Evolutionary conservation across 2,113 vertebrate genomes (phyloP), one percentile per base, ranked within the genome.

Genomic region (Elephantulus edwardii): DNA sequence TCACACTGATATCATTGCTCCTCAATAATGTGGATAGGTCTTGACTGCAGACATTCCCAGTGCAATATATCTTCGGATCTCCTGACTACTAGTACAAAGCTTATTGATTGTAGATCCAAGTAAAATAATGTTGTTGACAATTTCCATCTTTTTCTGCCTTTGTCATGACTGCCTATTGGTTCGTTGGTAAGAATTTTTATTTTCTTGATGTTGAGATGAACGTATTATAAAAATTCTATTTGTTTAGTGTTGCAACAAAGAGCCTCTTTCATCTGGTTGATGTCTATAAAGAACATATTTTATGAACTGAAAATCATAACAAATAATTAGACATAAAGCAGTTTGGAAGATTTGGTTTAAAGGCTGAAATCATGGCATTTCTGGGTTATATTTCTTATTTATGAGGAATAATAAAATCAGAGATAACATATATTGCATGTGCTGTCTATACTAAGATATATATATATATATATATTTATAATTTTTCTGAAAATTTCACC

Each of bases 311-410:
- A 89, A 83, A 64, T 46, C 33, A 42, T 26, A n/a, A 26, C 17
- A 9, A 5, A 12, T 50, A 12, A 46, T 40, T 12, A 91, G 24
- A n/a, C 1, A 80, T 54, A 50, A 40, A 44, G 33, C 46, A 85
- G 10, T 42, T 77, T 66, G 56, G 38, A 64, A 86, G 56, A 77
- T 30, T 28, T 33, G 20, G 12, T 58, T 84, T 86, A 75, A 74
- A 70, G 38, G 44, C 16, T 11, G 20, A 78, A 48, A 33, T 66
- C 60, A n/a, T 82, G 10, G 66, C 20, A 35, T 90, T 89, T 78
- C 77, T 83, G 38, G 44, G 50, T n/a, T n/a, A n/a, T n/a, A n/a
- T 89, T 93, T 50, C 22, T 89, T 80, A 22, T 76, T 87, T 52
- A 28, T 84, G 13, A 35, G 19, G 8, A n/a, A 64, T 30, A 46